These are phyloP conservation scores for Archocentrus centrarchus DNA, from an alignment of 2,113 vertebrate species.

Conservation along the genomic window DNA sequence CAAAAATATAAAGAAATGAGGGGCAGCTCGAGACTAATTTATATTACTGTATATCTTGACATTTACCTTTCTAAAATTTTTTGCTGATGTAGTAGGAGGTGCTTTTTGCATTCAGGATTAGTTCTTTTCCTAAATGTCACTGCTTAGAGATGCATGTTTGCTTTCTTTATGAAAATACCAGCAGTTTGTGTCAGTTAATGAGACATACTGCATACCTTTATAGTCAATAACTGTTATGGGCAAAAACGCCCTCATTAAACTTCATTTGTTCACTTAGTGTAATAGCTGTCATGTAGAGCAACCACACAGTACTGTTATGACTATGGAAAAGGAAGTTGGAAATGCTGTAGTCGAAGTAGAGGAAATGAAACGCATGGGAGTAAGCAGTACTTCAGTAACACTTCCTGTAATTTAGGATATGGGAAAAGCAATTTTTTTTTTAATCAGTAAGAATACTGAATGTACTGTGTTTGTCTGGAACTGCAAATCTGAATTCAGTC, in stretches of 20 bases:
- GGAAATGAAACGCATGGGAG: conserved; percentile 54
- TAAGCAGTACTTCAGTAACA: conserved; percentile 20
- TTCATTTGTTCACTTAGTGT: neutral
- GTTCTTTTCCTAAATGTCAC: conserved; percentile 18
- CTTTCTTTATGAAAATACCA: neutral
- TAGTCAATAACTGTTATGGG: neutral
- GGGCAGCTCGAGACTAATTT: neutral
- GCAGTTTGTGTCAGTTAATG: neutral
- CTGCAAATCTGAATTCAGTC: conserved; percentile 1
- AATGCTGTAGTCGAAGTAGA: conserved; percentile 13
- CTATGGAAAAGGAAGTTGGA: conserved; percentile 51
- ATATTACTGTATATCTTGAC: neutral
- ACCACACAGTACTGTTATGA: neutral
- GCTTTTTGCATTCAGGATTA: neutral
- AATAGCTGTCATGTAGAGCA: neutral
- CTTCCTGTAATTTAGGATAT: conserved; percentile 64
- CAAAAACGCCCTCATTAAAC: neutral
- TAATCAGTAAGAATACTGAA: neutral
- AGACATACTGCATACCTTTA: too few species aligned
- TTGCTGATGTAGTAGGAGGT: neutral
- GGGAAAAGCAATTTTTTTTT: neutral
- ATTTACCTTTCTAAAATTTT: neutral
- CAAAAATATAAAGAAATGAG: neutral
- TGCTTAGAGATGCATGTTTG: neutral
- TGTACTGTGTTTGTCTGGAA: neutral